These are phyloP conservation scores for Netelia inedita DNA, from an alignment of 2,888 invertebrate species.

Conservation along the genomic window DNA sequence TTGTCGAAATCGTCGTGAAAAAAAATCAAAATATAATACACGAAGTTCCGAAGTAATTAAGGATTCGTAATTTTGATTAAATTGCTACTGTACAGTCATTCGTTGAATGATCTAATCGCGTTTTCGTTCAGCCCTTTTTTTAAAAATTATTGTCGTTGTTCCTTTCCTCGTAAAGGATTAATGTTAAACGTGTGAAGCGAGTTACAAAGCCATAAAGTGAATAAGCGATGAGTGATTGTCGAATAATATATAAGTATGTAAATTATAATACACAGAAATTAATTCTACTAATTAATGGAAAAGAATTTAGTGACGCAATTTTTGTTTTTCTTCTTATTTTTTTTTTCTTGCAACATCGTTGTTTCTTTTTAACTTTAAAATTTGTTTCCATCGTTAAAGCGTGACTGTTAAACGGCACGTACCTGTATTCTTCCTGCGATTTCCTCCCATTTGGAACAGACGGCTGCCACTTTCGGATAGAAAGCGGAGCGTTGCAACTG, in stretches of 20 bases:
- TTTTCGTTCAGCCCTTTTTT: no score
- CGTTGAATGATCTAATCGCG: no score
- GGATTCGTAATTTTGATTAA: neutral
- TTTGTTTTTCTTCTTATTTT: neutral
- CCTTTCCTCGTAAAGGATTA: constrained; percentile 1
- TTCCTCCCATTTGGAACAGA: constrained; percentile 83
- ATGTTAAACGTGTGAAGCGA: constrained; percentile 78
- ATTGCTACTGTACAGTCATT: neutral
- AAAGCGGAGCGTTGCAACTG: constrained; percentile 82
- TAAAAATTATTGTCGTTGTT: no score
- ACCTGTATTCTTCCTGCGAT: constrained; percentile 82
- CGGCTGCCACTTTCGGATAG: constrained; percentile 82
- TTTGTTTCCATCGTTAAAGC: constrained; percentile 5
- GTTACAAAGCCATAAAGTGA: constrained; percentile 78
- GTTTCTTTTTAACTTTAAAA: no score
- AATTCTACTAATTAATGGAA: constrained; percentile 46
- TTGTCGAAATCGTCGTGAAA: neutral
- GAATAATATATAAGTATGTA: constrained; percentile 8
- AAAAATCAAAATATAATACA: neutral
- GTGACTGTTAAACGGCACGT: constrained; percentile 65
- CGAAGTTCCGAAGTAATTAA: neutral
- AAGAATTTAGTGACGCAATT: constrained; percentile 2
- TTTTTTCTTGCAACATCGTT: no score
- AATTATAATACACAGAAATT: constrained; percentile 36
- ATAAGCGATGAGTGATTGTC: constrained; percentile 77